Evolutionary conservation across 2,797 vertebrate genomes (phyloP), one percentile per base, ranked within the genome.

Genomic region (Thunnus albacares): DNA sequence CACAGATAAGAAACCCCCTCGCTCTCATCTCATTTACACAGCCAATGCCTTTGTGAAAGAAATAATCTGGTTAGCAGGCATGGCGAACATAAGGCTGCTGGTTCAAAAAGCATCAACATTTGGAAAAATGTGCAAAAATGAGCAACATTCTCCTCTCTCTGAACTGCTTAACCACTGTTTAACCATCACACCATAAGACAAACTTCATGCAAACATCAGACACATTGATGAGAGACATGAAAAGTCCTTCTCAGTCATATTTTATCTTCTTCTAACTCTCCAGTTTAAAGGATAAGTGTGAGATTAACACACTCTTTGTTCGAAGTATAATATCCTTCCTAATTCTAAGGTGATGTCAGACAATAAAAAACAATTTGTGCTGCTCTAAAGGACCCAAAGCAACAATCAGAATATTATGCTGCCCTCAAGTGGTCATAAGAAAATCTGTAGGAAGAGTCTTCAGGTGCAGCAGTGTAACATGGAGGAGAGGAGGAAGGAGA

Each of bases 371-470:
- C 28, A 22, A 33, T 33, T 33, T 33, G 30, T 6, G 5, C 6
- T 33, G 30, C 30, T 6, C 24, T 20, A 0, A 15, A 3, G 28
- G 18, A 17, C 3, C 3, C 26, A 53, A 20, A 26, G 20, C 13
- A 30, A 60, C 7, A 22, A 57, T 3, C 2, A 53, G 20, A 53
- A 71, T 20, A 6, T 26, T 47, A 20, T 81, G 69, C 49, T 61
- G 81, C 88, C 73, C 81, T 58, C 85, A 1, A 17, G 78, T 85
- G 88, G 76, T 38, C 61, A 57, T 0, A 57, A 4, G 6, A 49
- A 68, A 62, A 76, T 0, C 5, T 45, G 12, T 1, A 35, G 6
- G 13, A 35, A 13, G 17, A 7, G 2, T 38, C 6, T 26, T 12
- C 12, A 38, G 5, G 13, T 12, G 14, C 24, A 65, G 38, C 64